Evolutionary conservation across 2,797 vertebrate genomes (phyloP).

Genomic region (Eulemur mongoz): DNA sequence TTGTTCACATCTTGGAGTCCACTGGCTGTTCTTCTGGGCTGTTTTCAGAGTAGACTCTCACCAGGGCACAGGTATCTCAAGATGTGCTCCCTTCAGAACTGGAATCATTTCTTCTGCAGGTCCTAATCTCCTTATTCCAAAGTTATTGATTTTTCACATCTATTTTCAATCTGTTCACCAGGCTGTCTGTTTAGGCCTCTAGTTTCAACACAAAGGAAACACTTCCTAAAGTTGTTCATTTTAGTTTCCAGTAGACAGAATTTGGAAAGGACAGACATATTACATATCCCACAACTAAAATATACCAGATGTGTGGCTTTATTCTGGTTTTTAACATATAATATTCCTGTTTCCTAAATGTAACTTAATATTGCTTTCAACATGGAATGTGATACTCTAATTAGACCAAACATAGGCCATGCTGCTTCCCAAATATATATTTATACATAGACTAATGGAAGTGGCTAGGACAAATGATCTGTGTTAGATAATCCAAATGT

Average conservation of each 20-base stretch:
- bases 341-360: slow-evolving; percentile 84
- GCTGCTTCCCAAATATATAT: slow-evolving; percentile 73
- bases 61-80: rapidly evolving
- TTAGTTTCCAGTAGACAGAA: slow-evolving; percentile 84
- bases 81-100: background rate
- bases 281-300: slow-evolving; percentile 86
- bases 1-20: background rate
- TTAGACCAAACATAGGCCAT: slow-evolving; percentile 82
- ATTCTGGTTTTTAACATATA: slow-evolving; percentile 80
- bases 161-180: slow-evolving; percentile 77
- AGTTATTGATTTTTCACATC: slow-evolving; percentile 69
- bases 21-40: background rate
- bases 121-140: slow-evolving; percentile 71
- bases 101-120: background rate
- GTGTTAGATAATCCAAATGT: slow-evolving; percentile 78
- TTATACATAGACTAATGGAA: slow-evolving; percentile 78
- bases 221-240: slow-evolving; percentile 86
- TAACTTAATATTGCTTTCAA: slow-evolving; percentile 87
- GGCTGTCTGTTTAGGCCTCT: slow-evolving; percentile 76
- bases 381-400: slow-evolving; percentile 79
- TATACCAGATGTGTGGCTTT: slow-evolving; percentile 86
- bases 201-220: slow-evolving; percentile 83
- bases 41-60: background rate
- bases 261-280: slow-evolving; percentile 82
- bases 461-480: slow-evolving; percentile 80